Base-by-base conservation (phyloP, 64 coral and sea anemone species). In the Orbicella faveolata region DNA sequence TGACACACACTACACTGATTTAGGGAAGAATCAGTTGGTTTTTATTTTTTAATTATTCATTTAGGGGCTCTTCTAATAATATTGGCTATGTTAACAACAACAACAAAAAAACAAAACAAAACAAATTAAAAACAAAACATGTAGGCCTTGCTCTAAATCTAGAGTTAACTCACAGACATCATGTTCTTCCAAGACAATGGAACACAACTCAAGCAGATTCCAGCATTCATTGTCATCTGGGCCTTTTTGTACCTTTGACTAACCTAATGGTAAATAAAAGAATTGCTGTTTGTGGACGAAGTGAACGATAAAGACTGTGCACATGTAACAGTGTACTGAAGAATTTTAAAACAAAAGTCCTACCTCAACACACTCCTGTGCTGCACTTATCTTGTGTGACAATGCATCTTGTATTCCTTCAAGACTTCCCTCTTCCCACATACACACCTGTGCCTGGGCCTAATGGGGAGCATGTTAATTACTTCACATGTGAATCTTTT, bases 281-380 rank as follows among this genome's bases (percentile, higher is more conserved):
- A 48, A 53, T 36, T 52, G 6, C 37, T 65, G 64, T 16, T 19
- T n/a, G 10, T 79, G 25, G 5, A 48, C 44, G 7, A 48, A 0
- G 44, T 6, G 44, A 48, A 41, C 4, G 2, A 48, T 6, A 48
- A 0, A 48, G 44, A 48, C 3, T 48, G 3, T 6, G 30, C 30
- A 30, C 30, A 30, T 30, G 0, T 48, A 48, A 48, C 44, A 48
- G 52, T 16, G 15, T 59, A 15, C 55, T 81, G 23, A 16, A 34
- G 8, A 26, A 63, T 16, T 17, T 36, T 17, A 26, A 12, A 51
- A 11, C 34, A 25, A 2, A 7, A n/a, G 0, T 55, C 52, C 51
- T 77, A 94, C 95, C 92, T 97, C 92, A 25, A 92, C 76, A 87
- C 92, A 97, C 80, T 97, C 95, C 70, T 97, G 92, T 13, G 90